Conservation (phyloP, 2,888 invertebrate species). For the Mellilla xanthometata region DNA sequence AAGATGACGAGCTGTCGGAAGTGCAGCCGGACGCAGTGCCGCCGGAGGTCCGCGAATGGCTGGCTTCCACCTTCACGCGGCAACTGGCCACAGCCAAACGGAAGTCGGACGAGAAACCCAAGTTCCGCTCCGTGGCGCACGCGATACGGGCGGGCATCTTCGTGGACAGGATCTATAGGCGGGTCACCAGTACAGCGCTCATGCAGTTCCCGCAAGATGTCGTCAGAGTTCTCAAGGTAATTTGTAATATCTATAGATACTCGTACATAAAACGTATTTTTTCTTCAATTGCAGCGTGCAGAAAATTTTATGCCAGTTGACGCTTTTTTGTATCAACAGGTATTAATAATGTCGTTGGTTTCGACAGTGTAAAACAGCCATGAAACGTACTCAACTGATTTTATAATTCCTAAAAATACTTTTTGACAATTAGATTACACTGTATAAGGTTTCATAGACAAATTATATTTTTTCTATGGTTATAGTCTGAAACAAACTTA, state of each 20-base stretch:
- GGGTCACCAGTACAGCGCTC: conserved; percentile 89
- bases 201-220: conserved; percentile 95
- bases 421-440: too few species aligned
- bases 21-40: conserved; percentile 98
- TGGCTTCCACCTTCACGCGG: conserved; percentile 97
- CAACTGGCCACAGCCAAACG: conserved; percentile 91
- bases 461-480: too few species aligned
- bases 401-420: too few species aligned
- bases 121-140: conserved; percentile 97
- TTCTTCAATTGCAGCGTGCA: too few species aligned
- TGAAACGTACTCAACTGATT: too few species aligned
- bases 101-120: conserved; percentile 91
- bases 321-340: too few species aligned
- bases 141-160: conserved; percentile 98
- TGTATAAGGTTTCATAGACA: too few species aligned
- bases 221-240: conserved; percentile 92
- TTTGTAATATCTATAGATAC: conserved; percentile 27
- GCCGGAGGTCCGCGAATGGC: conserved; percentile 97
- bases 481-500: too few species aligned
- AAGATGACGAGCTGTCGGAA: conserved; percentile 97
- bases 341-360: too few species aligned
- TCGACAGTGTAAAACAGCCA: too few species aligned
- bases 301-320: too few species aligned
- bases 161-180: conserved; percentile 95
- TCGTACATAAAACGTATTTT: too few species aligned